phyloP scores from a whole-genome alignment of 1,140 invertebrate species.

The Hylaeus volcanicus region DNA sequence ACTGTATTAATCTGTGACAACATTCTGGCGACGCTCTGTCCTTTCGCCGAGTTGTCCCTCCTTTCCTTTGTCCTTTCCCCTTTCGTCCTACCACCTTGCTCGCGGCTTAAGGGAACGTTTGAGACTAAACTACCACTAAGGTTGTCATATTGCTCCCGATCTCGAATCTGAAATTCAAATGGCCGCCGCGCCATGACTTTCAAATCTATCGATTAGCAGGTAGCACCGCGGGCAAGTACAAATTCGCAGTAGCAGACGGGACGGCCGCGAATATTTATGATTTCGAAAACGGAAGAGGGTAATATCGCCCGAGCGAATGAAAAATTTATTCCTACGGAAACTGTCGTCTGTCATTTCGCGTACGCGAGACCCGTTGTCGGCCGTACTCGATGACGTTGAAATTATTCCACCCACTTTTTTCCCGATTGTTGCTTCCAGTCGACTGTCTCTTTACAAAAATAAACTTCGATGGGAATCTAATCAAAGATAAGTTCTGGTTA shows the following conservation, averaged over 20 bases:
- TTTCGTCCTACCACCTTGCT: background rate
- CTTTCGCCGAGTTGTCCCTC: too few relatives aligned
- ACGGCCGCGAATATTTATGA: conserved; percentile 58
- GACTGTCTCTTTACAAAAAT: too few relatives aligned
- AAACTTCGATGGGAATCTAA: too few relatives aligned
- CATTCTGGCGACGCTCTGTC: background rate
- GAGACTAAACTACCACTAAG: conserved; percentile 55
- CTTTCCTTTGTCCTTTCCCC: background rate
- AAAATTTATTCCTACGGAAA: conserved; percentile 35
- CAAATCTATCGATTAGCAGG: conserved; percentile 67
- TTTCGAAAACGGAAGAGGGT: conserved; percentile 31
- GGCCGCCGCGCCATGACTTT: conserved; percentile 60
- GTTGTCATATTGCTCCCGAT: conserved; percentile 66
- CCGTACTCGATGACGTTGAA: background rate
- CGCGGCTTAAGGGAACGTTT: conserved; percentile 41
- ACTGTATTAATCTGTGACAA: conserved; percentile 49
- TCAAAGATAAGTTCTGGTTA: too few relatives aligned
- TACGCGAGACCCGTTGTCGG: too few relatives aligned
- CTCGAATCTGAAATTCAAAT: conserved; percentile 66
- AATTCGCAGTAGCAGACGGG: conserved; percentile 47
- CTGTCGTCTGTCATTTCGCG: conserved; percentile 12
- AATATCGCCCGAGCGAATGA: conserved; percentile 34
- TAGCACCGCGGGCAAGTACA: conserved; percentile 53
- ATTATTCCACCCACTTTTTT: background rate
- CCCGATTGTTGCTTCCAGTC: too few relatives aligned